Percentiles rank a stretch among this genome's conserved stretches.
Evolutionary conservation across 2,113 vertebrate species (phyloP).

Genomic region (Stictonetta naevosa): DNA sequence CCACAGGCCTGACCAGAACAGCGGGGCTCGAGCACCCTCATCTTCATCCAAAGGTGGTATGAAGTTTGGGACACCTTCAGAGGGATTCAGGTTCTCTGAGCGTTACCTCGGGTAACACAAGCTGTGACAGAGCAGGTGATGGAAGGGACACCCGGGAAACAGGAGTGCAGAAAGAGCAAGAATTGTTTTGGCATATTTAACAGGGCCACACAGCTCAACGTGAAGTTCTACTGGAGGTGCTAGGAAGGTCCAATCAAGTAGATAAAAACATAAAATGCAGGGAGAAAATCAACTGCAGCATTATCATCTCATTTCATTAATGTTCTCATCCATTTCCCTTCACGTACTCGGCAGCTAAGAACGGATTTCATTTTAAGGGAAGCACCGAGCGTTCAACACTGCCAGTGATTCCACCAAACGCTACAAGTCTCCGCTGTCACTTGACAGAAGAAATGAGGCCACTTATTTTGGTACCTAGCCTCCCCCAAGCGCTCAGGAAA

Average conservation of each 20-base stretch:
- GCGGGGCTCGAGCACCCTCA: background rate
- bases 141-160: background rate
- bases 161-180: background rate
- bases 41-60: background rate
- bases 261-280: background rate
- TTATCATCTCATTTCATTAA: background rate
- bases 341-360: background rate
- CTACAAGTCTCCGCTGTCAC: background rate
- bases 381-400: background rate
- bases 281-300: background rate
- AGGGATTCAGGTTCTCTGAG: background rate
- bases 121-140: accelerated
- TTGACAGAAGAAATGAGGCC: constrained; percentile 13
- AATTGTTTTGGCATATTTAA: background rate
- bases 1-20: background rate
- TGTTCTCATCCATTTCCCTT: background rate
- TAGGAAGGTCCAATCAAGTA: background rate
- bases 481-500: accelerated
- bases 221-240: background rate
- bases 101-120: accelerated
- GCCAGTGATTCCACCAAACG: background rate
- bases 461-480: background rate
- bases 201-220: background rate
- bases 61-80: background rate
- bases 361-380: background rate